Evolutionary conservation across 2,888 invertebrate genomes (phyloP).

Genomic region (Uloborus plumipes): DNA sequence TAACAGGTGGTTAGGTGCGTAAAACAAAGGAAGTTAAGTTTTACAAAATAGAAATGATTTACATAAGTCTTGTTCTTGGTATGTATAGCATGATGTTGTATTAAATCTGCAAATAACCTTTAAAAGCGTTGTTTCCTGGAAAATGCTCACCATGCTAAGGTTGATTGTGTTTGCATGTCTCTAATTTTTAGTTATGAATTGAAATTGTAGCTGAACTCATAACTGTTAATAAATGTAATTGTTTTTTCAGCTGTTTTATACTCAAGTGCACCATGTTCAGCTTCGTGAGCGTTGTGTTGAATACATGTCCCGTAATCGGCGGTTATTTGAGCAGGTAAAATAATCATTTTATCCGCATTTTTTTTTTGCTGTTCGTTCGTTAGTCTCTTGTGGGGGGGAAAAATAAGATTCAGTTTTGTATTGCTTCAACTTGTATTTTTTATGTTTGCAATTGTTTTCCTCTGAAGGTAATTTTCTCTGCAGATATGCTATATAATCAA

Average conservation of each 20-base stretch:
- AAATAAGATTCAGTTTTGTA: no score
- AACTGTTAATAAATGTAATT: conserved; percentile 67
- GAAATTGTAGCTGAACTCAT: not conserved
- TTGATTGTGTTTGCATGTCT: not conserved
- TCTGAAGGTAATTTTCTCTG: no score
- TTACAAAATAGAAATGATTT: no score
- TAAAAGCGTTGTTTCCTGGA: no score
- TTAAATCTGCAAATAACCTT: no score
- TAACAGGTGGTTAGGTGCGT: conserved; percentile 53
- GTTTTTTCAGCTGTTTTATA: conserved; percentile 74
- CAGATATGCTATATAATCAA: no score
- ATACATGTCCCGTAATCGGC: conserved; percentile 79
- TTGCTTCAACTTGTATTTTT: no score
- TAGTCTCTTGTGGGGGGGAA: no score
- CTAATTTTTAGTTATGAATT: not conserved
- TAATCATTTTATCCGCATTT: not conserved
- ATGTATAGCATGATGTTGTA: no score
- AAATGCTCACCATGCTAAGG: not conserved
- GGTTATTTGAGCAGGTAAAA: conserved; percentile 74
- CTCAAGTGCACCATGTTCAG: conserved; percentile 81
- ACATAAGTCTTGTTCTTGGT: no score
- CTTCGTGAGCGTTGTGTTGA: conserved; percentile 82
- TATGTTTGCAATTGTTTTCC: no score
- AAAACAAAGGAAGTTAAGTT: conserved; percentile 18
- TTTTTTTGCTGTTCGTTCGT: no score